Evolutionary conservation across 2,888 invertebrate genomes (phyloP), one percentile per base, ranked within the genome.

Genomic region (Sisyra terminalis): DNA sequence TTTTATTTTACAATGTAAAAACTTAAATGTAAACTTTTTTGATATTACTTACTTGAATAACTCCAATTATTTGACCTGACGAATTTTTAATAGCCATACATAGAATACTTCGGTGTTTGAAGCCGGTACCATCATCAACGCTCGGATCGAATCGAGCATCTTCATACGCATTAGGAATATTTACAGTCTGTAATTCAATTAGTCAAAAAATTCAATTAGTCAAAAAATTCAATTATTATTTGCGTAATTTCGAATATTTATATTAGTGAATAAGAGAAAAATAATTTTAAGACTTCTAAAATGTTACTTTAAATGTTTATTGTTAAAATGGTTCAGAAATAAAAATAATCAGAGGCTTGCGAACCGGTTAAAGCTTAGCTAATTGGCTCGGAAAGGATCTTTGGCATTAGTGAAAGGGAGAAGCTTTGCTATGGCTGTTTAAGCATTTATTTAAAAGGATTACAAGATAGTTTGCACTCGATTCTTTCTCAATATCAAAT

Each of bases 31-130:
- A 11, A 13, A 35, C 9, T 10, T 11, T 35, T n/a, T 13, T 35
- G n/a, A n/a, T 35, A 13, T 35, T 9, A 40, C 41, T 58, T 55
- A 73, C 73, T 65, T 81, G 80, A 58, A 89, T 89, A 41, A 94
- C 92, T 43, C 93, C 93, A 55, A 94, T 87, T 51, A 93, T 92
- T 58, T 85, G 80, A 42, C 85, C 84, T 49, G 81, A 75, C 1
- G 92, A 88, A 64, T 92, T 93, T 65, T 89, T 90, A 55, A 94
- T 92, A 42, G 93, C 88, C 92, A 93, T 92, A 61, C 93, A 93
- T 24, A 94, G 73, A 51, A 94, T 85, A 48, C 84, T 86, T 57
- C 78, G 80, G 66, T 93, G 93, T 53, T 75, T 77, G 67, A 92
- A 94, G 46, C 74, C 75, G 32, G 77, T 75, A 42, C 75, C 79